Base-by-base conservation (phyloP, 2,113 vertebrate species). In the Chionomys nivalis region DNA sequence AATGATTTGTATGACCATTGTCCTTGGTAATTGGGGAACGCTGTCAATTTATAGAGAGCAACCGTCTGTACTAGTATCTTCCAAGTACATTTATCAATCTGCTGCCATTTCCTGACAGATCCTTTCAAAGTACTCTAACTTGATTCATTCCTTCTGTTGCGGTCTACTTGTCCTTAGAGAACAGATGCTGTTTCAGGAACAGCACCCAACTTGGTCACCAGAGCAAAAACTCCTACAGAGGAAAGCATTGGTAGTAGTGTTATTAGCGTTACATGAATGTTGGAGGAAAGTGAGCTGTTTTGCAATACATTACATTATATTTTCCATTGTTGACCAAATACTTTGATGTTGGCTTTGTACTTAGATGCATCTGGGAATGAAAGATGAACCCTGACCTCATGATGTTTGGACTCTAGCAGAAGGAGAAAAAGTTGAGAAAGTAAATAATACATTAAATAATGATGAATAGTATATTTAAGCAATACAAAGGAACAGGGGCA, bases 101-200 rank as follows among this genome's bases (percentile, higher is more conserved):
- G 39, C 26, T 28, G 2, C 44, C 12, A 4, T 49, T 31, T 31
- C 31, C 55, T 33, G 13, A 6, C 1, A 89, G 33, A 47, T 75
- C 16, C 55, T 33, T 42, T 5, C 21, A 77, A 9, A 9, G 9
- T 24, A 42, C 68, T 44, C 12, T n/a, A 4, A 52, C 1, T 7
- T 33, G 0, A 33, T 87, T 85, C 49, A 24, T 78, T 65, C 3
- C 31, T 78, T 78, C 63, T 47, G 3, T n/a, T 24, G 7, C 24
- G 24, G 5, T 9, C 12, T 13, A 8, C 42, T 66, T 31, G 28
- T 52, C 21, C 7, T 16, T 26, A 55, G n/a, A 65, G 78, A 13
- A 31, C 0, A 31, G n/a, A 23, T 16, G 6, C 24, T 23, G 16
- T 1, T n/a, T 72, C 33, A 77, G 6, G 17, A 3, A 55, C 1